phyloP scores from a whole-genome alignment of 2,797 vertebrate species.

The Macropodus opercularis region DNA sequence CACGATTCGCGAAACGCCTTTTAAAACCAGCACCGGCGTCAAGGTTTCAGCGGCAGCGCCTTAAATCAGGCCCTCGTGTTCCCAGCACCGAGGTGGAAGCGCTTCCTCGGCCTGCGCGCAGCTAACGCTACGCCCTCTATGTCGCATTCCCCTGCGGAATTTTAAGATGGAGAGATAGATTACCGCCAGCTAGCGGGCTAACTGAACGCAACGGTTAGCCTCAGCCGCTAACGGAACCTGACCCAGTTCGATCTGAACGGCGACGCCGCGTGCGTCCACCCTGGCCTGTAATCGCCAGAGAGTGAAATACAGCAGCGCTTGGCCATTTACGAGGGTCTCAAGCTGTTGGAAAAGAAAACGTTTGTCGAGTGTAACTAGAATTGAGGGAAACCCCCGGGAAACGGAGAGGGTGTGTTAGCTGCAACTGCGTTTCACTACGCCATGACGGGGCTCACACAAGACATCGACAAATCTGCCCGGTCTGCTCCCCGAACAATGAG shows the following conservation, averaged over 20 bases:
- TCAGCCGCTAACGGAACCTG: conserved; percentile 52
- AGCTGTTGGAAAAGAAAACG: rapidly evolving
- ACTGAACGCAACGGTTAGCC: conserved; percentile 36
- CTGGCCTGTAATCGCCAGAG: not conserved
- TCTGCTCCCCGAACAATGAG: not conserved
- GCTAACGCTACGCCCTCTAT: conserved; percentile 72
- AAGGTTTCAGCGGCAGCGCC: not conserved
- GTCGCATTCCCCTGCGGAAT: conserved; percentile 77
- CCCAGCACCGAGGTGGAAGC: not conserved
- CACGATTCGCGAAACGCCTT: not conserved
- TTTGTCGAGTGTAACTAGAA: not conserved
- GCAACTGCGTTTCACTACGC: conserved; percentile 47
- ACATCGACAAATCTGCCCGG: not conserved
- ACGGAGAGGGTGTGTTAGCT: conserved; percentile 61
- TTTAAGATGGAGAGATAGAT: conserved; percentile 76
- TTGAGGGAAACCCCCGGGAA: conserved; percentile 33
- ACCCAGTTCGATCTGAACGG: conserved; percentile 46
- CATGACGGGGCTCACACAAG: conserved; percentile 43
- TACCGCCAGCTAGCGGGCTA: conserved; percentile 54
- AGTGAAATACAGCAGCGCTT: not conserved
- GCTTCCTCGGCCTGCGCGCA: conserved; percentile 48
- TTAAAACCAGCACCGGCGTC: not conserved
- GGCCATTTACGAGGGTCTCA: rapidly evolving
- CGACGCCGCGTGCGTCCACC: not conserved
- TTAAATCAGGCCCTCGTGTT: not conserved